Base-by-base conservation (phyloP, 1,140 invertebrate genomes). In the Vanessa atalanta region DNA sequence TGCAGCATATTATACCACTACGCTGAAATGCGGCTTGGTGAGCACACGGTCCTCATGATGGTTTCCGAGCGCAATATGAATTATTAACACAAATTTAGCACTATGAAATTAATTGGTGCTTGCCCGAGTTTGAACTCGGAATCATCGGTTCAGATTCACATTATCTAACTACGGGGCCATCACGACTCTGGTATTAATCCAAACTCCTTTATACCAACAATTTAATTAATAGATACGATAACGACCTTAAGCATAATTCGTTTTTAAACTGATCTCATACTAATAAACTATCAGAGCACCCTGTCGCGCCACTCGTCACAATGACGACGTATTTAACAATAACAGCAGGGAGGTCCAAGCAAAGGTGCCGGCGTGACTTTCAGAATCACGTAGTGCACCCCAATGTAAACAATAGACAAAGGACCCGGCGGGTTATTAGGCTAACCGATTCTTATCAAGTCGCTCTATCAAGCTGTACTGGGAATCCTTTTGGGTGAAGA, bases 341-440 rank as follows among this genome's bases (percentile, higher is more conserved):
- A 83, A 84, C 82, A 85, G 79, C 88, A 85, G 88, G 89, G 89
- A 87, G 89, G 89, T 91, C 89, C 81, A 64, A 57, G 43, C 77
- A 90, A 89, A 89, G 89, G 73, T 70, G 81, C 88, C 89, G 89
- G 87, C 89, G 76, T 91, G 89, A 91, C 87, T 87, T 79, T 85
- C 86, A 77, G 80, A 89, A 88, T 83, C 89, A 89, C 89, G 89
- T 89, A 81, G 73, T 47, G 78, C 84, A 85, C 87, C 88, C 88
- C 79, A 86, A 87, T 89, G 89, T 88, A 91, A 89, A 89, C 89
- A 91, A 91, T 91, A 82, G 89, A 89, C 89, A 91, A 91, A 91
- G 83, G 77, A 55, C 43, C 88, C 88, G 86, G 77, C 86, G 48
- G 79, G 83, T 85, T 89, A 89, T 91, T 89, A 91, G 83, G 80